These are phyloP conservation scores for Triplophysa rosa DNA, from an alignment of 2,113 vertebrate genomes.

Conservation along the genomic window DNA sequence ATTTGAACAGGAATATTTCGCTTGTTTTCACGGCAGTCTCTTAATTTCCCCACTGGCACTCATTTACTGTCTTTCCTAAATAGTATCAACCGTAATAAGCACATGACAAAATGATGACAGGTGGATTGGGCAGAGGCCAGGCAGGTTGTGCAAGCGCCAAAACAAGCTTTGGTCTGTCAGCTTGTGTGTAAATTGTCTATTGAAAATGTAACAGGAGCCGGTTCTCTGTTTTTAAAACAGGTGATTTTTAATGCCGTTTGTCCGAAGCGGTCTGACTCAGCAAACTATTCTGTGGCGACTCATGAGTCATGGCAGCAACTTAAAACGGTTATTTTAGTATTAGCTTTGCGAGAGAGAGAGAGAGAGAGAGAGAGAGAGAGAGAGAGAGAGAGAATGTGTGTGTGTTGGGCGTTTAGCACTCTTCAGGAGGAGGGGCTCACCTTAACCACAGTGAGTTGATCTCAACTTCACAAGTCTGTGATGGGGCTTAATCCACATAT, in stretches of 20 bases:
- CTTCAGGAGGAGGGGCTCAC: constrained; percentile 61
- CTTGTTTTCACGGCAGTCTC: neutral
- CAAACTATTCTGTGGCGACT: neutral
- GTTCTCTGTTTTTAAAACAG: neutral
- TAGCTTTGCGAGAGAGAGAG: constrained; percentile 48
- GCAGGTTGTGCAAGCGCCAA: neutral
- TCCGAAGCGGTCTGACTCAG: constrained; percentile 31
- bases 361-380: constrained; percentile 63
- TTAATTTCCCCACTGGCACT: neutral
- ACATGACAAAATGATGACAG: neutral
- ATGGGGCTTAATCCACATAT: constrained; percentile 67
- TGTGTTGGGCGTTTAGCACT: constrained; percentile 60
- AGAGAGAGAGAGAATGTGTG: constrained; percentile 63
- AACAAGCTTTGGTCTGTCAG: neutral
- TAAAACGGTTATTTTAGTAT: constrained; percentile 69
- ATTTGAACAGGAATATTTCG: neutral
- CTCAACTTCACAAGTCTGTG: constrained; percentile 60
- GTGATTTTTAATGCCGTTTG: constrained; percentile 5
- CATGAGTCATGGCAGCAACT: constrained; percentile 59
- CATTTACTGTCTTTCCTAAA: neutral
- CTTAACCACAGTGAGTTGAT: constrained; percentile 71
- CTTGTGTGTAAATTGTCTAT: neutral
- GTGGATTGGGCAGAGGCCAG: neutral
- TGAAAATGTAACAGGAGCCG: neutral
- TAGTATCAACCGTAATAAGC: neutral